Conservation (phyloP, 2,113 vertebrate genomes). For the Polypterus bichir region DNA sequence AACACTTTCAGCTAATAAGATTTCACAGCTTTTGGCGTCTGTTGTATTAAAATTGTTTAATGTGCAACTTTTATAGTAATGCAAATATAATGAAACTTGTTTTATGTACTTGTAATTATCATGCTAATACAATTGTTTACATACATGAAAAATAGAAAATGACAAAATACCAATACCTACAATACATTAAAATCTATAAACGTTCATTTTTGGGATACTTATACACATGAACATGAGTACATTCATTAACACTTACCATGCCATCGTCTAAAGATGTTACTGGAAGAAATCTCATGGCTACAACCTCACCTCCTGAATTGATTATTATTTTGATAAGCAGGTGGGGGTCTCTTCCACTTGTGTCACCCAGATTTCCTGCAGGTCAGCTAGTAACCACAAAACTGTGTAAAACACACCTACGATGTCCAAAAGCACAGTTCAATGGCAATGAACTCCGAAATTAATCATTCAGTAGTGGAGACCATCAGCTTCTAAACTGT, state of each 20-base stretch:
- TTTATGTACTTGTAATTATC: too few species aligned
- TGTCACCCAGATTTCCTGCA: slow-evolving; percentile 12
- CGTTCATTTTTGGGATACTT: too few species aligned
- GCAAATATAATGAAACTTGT: too few species aligned
- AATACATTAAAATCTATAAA: too few species aligned
- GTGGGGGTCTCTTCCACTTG: slow-evolving; percentile 2
- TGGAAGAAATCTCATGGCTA: slow-evolving; percentile 18
- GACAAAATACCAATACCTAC: too few species aligned
- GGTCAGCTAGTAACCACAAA: neutral
- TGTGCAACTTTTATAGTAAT: too few species aligned
- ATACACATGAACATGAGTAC: too few species aligned
- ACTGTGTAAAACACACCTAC: neutral
- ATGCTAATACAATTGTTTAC: too few species aligned
- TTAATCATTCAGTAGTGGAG: neutral
- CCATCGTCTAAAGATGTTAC: slow-evolving; percentile 3
- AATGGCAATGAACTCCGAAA: neutral
- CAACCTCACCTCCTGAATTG: slow-evolving; percentile 3
- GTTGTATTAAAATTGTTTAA: too few species aligned
- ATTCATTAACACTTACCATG: slow-evolving; percentile 16
- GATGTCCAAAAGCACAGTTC: neutral
- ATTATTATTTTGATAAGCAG: slow-evolving; percentile 17
- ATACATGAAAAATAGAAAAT: too few species aligned
- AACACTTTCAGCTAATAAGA: too few species aligned
- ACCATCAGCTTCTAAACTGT: neutral
- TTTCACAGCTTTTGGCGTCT: too few species aligned